These are phyloP conservation scores for Aurelia sp. DNA, from an alignment of 30 jellyfish, hydroid and myxozoan species.

Conservation along the genomic window DNA sequence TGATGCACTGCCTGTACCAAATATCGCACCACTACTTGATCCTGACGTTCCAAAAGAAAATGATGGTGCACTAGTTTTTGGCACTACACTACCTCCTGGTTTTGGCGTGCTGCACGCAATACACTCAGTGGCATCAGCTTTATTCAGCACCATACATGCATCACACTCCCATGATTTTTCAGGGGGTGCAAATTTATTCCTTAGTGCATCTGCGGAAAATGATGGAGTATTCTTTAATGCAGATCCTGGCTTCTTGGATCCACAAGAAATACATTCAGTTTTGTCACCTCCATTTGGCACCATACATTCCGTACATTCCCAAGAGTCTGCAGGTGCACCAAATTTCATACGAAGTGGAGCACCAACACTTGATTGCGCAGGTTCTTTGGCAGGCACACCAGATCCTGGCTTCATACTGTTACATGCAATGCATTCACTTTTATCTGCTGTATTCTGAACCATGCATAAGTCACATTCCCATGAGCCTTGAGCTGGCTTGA, in stretches of 20 bases:
- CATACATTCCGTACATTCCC: constrained; percentile 89
- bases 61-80: constrained; percentile 5
- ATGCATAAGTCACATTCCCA: constrained; percentile 84
- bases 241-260: constrained; percentile 34
- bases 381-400: background rate
- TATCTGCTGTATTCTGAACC: constrained; percentile 32
- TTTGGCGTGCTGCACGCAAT: constrained; percentile 71
- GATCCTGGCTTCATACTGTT: constrained; percentile 29
- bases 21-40: background rate
- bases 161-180: constrained; percentile 75
- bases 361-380: background rate
- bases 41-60: constrained; percentile 9
- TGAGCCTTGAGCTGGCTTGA: background rate
- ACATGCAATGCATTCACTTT: constrained; percentile 71
- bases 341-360: constrained; percentile 16
- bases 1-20: constrained; percentile 6
- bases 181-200: constrained; percentile 23
- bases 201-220: background rate
- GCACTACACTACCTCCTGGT: constrained; percentile 40
- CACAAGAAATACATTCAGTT: constrained; percentile 74
- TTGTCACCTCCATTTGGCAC: constrained; percentile 38
- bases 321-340: constrained; percentile 49
- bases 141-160: constrained; percentile 61
- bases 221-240: constrained; percentile 7
- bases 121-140: constrained; percentile 37